These are phyloP conservation scores for Platysternon megacephalum DNA, from an alignment of 2,113 vertebrate genomes.

Conservation along the genomic window DNA sequence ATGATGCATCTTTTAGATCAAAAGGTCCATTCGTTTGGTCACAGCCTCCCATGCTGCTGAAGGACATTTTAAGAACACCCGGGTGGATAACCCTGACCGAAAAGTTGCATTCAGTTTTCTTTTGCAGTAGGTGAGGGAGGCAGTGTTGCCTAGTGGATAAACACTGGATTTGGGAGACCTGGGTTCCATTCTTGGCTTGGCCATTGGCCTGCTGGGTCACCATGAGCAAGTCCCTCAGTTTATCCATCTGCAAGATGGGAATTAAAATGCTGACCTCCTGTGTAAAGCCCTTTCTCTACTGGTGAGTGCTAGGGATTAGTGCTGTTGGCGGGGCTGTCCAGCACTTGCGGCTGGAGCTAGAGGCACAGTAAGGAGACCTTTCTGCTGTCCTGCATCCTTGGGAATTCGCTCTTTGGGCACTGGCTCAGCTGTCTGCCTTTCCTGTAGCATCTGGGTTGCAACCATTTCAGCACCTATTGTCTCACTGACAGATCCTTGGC, in stretches of 20 bases:
- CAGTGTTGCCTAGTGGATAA: too few species aligned
- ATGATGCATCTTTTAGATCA: background rate
- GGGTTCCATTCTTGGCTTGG: too few species aligned
- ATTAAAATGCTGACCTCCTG: too few species aligned
- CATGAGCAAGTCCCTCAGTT: too few species aligned
- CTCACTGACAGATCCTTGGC: background rate
- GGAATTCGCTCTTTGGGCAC: background rate
- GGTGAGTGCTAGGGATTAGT: too few species aligned
- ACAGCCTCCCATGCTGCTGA: background rate
- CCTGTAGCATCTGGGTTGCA: background rate
- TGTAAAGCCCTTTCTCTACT: too few species aligned
- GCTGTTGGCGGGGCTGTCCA: background rate
- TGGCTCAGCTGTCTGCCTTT: background rate
- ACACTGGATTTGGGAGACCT: too few species aligned
- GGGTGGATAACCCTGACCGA: background rate
- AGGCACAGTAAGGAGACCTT: background rate
- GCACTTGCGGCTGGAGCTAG: background rate
- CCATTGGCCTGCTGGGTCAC: too few species aligned
- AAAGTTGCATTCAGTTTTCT: background rate
- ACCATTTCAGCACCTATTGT: background rate
- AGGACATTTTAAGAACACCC: background rate
- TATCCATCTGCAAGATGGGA: too few species aligned
- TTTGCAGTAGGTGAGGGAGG: background rate
- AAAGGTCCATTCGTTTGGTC: background rate
- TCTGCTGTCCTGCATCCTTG: background rate